These are phyloP conservation scores for Hemichromis elongatus DNA, from an alignment of 2,113 vertebrate genomes.

Conservation along the genomic window DNA sequence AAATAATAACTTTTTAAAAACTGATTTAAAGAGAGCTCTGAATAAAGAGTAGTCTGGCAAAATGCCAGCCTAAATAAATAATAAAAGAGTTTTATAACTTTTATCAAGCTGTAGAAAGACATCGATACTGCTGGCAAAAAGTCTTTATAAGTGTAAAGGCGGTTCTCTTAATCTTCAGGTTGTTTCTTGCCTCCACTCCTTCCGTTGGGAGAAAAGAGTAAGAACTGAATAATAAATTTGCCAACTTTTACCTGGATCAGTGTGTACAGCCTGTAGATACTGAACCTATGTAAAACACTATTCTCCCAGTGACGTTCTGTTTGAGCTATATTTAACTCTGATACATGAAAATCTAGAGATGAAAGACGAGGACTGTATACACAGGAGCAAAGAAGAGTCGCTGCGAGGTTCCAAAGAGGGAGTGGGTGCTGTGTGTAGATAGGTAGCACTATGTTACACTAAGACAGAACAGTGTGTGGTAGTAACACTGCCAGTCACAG, in stretches of 20 bases:
- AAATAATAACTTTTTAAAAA: neutral
- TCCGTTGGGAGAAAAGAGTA: neutral
- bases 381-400: neutral
- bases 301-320: neutral
- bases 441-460: neutral
- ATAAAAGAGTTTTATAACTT: neutral
- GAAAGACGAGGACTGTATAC: neutral
- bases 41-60: neutral
- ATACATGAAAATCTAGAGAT: neutral
- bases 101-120: neutral
- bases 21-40: neutral
- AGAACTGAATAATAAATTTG: neutral
- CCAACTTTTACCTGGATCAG: neutral
- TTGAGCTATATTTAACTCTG: neutral
- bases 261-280: neutral
- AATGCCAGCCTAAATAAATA: neutral
- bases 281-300: neutral
- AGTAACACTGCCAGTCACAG: slow-evolving; percentile 56
- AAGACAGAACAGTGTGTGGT: slow-evolving; percentile 8
- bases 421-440: neutral
- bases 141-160: neutral
- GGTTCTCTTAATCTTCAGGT: neutral
- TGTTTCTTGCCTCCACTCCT: neutral
- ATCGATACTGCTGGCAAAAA: neutral
- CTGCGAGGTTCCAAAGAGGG: neutral